These are phyloP conservation scores for Heterodera carotae DNA, from an alignment of 1,140 invertebrate species.

Conservation along the genomic window DNA sequence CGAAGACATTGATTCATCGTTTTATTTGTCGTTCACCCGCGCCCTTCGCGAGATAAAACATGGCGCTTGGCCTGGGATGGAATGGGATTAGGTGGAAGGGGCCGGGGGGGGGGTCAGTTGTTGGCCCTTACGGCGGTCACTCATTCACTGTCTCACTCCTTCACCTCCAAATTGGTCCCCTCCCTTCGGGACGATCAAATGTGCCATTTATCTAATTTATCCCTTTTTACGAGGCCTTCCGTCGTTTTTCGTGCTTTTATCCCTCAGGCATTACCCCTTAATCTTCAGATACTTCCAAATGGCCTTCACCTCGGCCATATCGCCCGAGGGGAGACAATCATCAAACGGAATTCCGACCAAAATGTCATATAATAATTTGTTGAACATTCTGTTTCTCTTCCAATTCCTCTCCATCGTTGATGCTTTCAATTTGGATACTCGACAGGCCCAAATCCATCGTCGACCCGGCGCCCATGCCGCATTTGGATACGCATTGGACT, in stretches of 20 bases:
- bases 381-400: not conserved
- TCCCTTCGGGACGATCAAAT: not conserved
- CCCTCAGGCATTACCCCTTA: not conserved
- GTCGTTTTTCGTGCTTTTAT: too few species aligned
- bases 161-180: not conserved
- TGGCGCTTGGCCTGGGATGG: too few species aligned
- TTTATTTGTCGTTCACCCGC: not conserved
- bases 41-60: not conserved
- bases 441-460: slow-evolving; percentile 66
- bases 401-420: slow-evolving; percentile 4
- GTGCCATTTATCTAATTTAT: not conserved
- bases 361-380: not conserved
- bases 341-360: not conserved
- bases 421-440: slow-evolving; percentile 69
- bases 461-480: slow-evolving; percentile 67
- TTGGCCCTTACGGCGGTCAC: not conserved
- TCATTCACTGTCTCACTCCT: not conserved
- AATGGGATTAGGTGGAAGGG: too few species aligned
- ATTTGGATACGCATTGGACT: slow-evolving; percentile 70
- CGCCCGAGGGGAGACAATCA: not conserved
- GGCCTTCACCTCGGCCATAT: not conserved
- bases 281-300: not conserved
- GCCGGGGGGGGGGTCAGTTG: not conserved
- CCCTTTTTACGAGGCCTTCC: too few species aligned
- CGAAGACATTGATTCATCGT: not conserved